phyloP scores from a whole-genome alignment of 2,797 vertebrate genomes.

The Dendrocincla fuliginosa region DNA sequence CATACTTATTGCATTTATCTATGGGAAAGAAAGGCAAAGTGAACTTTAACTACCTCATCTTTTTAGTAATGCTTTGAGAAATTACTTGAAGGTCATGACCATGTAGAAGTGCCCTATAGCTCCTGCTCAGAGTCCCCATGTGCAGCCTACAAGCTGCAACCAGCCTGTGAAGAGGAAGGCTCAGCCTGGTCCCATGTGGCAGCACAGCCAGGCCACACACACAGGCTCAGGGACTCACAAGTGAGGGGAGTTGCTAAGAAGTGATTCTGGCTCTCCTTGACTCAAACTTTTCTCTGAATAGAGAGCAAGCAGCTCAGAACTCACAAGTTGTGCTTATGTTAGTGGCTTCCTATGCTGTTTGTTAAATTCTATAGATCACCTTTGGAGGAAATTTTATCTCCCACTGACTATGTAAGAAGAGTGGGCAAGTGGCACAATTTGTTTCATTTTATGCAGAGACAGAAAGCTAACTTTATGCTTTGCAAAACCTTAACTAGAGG shows the following conservation, averaged over 20 bases:
- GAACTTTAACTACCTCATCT: background rate
- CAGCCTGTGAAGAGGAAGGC: rapidly evolving
- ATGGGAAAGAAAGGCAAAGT: background rate
- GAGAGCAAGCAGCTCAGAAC: background rate
- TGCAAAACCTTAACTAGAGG: background rate
- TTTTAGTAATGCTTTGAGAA: background rate
- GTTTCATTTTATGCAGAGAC: background rate
- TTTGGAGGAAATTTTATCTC: background rate
- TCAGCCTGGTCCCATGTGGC: background rate
- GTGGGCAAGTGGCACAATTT: rapidly evolving
- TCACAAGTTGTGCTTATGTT: background rate
- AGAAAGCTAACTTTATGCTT: background rate
- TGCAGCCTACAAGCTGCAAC: rapidly evolving
- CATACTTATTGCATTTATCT: background rate
- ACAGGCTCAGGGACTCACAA: background rate
- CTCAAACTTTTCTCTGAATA: background rate
- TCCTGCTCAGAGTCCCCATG: rapidly evolving
- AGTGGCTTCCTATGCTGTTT: background rate
- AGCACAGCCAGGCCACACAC: background rate
- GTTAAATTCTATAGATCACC: background rate
- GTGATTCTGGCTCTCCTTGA: background rate
- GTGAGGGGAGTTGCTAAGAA: background rate
- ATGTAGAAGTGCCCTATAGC: rapidly evolving
- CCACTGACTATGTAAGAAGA: background rate
- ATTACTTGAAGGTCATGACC: background rate